These are phyloP conservation scores for Progne subis DNA, from an alignment of 2,113 vertebrate genomes.

Conservation along the genomic window DNA sequence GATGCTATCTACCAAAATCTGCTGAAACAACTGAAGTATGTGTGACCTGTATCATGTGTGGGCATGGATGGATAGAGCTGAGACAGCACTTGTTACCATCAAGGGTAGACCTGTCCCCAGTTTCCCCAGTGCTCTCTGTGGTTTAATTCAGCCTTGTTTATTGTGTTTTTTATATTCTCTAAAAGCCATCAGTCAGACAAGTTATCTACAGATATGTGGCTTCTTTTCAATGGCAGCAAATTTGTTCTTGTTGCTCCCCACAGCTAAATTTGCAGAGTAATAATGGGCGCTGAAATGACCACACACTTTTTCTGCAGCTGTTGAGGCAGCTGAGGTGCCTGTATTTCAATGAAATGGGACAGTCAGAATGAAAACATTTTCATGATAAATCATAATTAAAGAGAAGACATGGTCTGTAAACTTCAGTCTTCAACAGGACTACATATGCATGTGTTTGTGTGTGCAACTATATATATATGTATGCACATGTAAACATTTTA, in stretches of 20 bases:
- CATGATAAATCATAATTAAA: neutral
- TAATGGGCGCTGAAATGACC: neutral
- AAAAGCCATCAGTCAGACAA: neutral
- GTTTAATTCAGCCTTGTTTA: neutral
- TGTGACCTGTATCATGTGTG: neutral
- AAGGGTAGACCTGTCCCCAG: neutral
- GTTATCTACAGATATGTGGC: neutral
- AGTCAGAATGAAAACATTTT: neutral
- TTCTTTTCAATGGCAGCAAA: neutral
- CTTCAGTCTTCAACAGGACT: neutral
- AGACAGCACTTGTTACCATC: neutral
- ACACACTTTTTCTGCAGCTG: neutral
- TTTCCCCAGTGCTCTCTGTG: neutral
- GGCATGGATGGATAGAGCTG: neutral
- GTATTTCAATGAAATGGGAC: neutral
- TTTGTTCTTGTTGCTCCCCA: neutral
- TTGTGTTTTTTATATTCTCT: neutral
- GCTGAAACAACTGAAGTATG: neutral
- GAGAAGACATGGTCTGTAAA: neutral
- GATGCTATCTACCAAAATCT: neutral
- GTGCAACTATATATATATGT: neutral
- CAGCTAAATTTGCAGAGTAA: neutral
- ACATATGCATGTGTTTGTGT: neutral
- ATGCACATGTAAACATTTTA: neutral
- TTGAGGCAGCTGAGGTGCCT: neutral